phyloP scores from a whole-genome alignment of 2,797 vertebrate species.

The Enoplosus armatus region DNA sequence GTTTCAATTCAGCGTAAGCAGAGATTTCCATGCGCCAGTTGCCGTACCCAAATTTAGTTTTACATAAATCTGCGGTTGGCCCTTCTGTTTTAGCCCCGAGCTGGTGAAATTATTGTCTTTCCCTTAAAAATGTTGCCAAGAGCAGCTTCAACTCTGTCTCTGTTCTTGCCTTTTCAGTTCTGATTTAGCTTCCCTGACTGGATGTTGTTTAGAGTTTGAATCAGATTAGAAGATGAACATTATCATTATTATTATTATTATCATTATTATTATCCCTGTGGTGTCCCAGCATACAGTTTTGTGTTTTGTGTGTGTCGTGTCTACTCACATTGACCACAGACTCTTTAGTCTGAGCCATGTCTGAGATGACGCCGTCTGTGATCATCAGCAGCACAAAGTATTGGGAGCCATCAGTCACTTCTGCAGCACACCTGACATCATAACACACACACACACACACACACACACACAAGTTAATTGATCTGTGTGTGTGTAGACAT shows the following conservation, averaged over 20 bases:
- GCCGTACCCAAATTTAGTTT: neutral
- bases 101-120: neutral
- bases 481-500: neutral
- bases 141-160: neutral
- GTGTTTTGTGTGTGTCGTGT: neutral
- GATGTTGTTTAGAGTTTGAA: neutral
- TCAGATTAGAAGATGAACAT: too few relatives aligned
- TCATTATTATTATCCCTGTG: neutral
- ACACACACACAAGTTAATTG: conserved; percentile 1
- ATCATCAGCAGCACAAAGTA: conserved; percentile 96
- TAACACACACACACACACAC: conserved; percentile 32
- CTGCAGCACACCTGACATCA: conserved; percentile 85
- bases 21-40: neutral
- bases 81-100: neutral
- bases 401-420: conserved; percentile 93
- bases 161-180: neutral
- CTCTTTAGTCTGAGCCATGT: conserved; percentile 96
- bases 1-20: neutral
- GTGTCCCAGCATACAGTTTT: neutral
- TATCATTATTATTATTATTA: too few relatives aligned
- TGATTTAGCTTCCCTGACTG: neutral
- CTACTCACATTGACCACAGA: conserved; percentile 92
- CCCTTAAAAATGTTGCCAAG: neutral
- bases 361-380: conserved; percentile 95
- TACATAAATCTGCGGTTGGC: neutral